A percentile compares a stretch with the other conserved stretches of the same genome.
phyloP scores from a whole-genome alignment of 1,140 invertebrate genomes.

The Megalonaias nervosa region DNA sequence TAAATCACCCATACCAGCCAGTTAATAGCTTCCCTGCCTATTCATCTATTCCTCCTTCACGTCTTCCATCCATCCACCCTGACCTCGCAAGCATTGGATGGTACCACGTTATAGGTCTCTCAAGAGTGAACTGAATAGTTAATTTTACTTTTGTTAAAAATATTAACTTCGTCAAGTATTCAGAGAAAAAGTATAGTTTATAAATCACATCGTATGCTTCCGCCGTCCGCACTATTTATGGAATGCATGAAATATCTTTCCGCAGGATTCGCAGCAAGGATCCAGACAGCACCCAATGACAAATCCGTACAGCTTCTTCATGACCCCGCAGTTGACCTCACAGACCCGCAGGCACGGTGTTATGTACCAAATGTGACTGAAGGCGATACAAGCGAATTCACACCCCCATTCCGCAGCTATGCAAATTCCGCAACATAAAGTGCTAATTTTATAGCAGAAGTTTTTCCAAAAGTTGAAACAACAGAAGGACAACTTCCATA shows the following conservation, averaged over 20 bases:
- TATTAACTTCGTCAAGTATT: too few species aligned
- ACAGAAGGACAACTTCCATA: slow-evolving; percentile 80
- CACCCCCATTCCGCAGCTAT: slow-evolving; percentile 80
- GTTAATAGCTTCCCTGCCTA: too few species aligned
- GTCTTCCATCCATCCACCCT: too few species aligned
- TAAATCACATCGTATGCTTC: too few species aligned
- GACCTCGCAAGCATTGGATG: too few species aligned
- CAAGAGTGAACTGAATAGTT: too few species aligned
- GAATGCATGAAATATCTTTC: neutral
- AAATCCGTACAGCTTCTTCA: slow-evolving; percentile 74
- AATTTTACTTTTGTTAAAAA: too few species aligned
- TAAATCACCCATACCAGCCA: too few species aligned
- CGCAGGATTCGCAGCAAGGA: slow-evolving; percentile 12
- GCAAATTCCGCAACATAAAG: slow-evolving; percentile 79
- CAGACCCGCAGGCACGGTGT: slow-evolving; percentile 56
- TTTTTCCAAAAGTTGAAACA: slow-evolving; percentile 80
- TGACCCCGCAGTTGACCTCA: slow-evolving; percentile 77
- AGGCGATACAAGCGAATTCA: slow-evolving; percentile 82
- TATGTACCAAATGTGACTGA: slow-evolving; percentile 71
- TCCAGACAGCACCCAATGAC: slow-evolving; percentile 74
- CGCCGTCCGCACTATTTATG: neutral
- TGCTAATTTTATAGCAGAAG: slow-evolving; percentile 80
- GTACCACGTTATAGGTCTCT: too few species aligned
- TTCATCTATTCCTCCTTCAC: too few species aligned
- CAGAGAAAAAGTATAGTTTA: too few species aligned